Evolutionary conservation across 2,797 vertebrate species (phyloP).

Genomic region (Apogon talboti): DNA sequence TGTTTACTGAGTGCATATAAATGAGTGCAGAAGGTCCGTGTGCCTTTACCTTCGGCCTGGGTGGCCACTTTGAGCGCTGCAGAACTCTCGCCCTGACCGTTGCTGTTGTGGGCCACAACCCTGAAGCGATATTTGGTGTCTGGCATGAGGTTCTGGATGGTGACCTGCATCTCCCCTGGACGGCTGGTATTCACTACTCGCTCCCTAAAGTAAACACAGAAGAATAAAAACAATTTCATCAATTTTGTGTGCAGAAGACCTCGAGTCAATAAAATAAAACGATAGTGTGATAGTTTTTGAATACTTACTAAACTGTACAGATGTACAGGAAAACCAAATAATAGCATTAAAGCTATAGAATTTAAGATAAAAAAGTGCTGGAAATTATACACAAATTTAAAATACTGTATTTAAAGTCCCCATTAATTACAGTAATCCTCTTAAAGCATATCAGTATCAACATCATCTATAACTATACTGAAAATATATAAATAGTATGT

Average conservation of each 20-base stretch:
- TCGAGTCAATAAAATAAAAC: no score
- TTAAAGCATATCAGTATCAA: no score
- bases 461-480: no score
- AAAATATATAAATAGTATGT: no score
- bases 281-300: neutral
- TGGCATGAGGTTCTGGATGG: constrained; percentile 95
- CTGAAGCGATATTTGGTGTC: constrained; percentile 93
- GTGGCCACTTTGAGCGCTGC: constrained; percentile 91
- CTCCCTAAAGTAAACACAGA: constrained; percentile 83
- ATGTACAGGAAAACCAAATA: no score
- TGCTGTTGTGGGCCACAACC: constrained; percentile 91
- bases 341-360: no score
- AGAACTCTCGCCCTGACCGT: constrained; percentile 94
- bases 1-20: constrained; percentile 53
- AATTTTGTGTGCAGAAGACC: neutral
- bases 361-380: no score
- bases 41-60: constrained; percentile 91
- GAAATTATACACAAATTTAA: no score
- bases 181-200: constrained; percentile 93
- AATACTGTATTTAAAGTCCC: no score
- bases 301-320: neutral
- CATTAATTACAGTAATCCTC: no score
- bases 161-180: constrained; percentile 94
- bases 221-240: constrained; percentile 3
- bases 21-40: constrained; percentile 12